These are phyloP conservation scores for Tangara arthus DNA, from an alignment of 2,797 vertebrate genomes.

Conservation along the genomic window DNA sequence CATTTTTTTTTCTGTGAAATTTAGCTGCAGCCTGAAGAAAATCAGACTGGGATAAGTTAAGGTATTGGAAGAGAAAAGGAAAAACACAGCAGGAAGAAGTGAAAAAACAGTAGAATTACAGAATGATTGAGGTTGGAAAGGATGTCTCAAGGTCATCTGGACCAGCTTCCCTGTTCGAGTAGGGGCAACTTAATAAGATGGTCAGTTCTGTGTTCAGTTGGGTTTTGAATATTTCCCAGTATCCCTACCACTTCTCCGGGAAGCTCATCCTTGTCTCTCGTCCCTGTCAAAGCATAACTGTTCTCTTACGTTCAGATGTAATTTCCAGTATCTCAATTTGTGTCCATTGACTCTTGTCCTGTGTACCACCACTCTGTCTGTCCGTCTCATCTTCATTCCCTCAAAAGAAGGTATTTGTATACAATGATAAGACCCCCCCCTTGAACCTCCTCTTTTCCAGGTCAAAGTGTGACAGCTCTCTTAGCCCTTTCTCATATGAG, in stretches of 20 bases:
- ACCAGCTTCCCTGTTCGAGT: background rate
- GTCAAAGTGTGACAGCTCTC: background rate
- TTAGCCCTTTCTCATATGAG: background rate
- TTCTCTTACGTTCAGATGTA: background rate
- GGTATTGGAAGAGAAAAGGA: background rate
- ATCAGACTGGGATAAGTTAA: background rate
- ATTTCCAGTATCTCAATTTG: background rate
- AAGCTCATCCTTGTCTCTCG: background rate
- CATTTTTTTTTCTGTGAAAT: background rate
- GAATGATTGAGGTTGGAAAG: background rate
- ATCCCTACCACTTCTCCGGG: background rate
- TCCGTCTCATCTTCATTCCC: background rate
- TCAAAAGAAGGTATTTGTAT: background rate
- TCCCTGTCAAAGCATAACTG: rapidly evolving
- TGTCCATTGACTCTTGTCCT: background rate
- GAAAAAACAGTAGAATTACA: background rate
- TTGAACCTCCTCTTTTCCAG: background rate
- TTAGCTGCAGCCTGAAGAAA: background rate
- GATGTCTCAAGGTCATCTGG: background rate
- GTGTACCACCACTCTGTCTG: background rate
- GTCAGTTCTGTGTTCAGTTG: background rate
- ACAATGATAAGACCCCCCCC: rapidly evolving
- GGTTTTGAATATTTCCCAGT: background rate
- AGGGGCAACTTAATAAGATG: background rate
- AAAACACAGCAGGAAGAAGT: background rate